Evolutionary conservation across 1,140 invertebrate species (phyloP), one percentile per base, ranked within the genome.

Genomic region (Sipha flava): DNA sequence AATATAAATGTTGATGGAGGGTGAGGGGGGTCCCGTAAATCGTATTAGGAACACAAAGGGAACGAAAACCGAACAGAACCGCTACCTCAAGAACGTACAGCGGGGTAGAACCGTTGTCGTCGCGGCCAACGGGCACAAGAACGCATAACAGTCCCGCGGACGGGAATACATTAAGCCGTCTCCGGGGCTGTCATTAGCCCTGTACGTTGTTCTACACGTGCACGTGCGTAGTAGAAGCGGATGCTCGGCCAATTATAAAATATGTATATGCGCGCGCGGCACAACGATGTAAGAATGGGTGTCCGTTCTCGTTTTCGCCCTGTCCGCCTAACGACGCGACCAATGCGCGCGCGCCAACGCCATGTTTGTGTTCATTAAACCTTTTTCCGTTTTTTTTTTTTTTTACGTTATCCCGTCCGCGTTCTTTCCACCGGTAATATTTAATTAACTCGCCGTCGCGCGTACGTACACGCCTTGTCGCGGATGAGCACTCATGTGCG

Each of bases 121-220:
- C 18, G 10, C 3, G 18, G 29, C 10, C 23, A 21, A 4, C 21
- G 23, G 9, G 26, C n/a, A 14, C 21, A 31, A 54, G 45, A 34
- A 54, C 16, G 68, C n/a, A 14, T n/a, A 52, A 34, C 72, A 52
- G 12, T 54, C 54, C 37, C 72, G 54, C 40, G n/a, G 72, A 57
- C 72, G 31, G 72, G 49, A 75, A 75, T 75, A 75, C 54, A 75
- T 75, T 75, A 75, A 75, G 45, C 37, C 72, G 72, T 75, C 72
- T 23, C 54, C n/a, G 21, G 49, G 72, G 47, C 72, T 57, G 72
- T 75, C 72, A 75, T 75, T 75, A 54, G 70, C 47, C 10, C 70
- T 37, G n/a, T 75, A 54, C 34, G 31, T 57, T 9, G 31, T 31
- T 26, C 43, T 18, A 68, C 31, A 37, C 26, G 43, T 72, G 29